These are phyloP conservation scores for Mya arenaria DNA, from an alignment of 1,140 invertebrate genomes.

Conservation along the genomic window DNA sequence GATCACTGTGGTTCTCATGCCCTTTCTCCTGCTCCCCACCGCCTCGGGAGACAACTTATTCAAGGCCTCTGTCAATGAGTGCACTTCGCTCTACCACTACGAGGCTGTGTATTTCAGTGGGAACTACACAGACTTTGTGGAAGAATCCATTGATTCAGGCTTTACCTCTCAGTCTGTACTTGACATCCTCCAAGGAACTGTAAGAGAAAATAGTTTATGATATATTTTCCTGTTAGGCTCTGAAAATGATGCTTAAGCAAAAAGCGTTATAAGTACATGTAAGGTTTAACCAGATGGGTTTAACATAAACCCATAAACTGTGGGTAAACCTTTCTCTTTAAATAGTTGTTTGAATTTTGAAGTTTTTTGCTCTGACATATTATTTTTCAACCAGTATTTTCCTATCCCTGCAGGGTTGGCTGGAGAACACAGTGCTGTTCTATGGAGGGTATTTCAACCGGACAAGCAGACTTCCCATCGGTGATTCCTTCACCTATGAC, in stretches of 20 bases:
- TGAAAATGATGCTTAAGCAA: no score
- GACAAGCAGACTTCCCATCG: constrained; percentile 81
- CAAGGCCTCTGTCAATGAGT: neutral
- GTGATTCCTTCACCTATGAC: constrained; percentile 84
- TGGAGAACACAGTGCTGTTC: constrained; percentile 90
- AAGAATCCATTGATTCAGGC: constrained; percentile 11
- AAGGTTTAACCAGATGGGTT: no score
- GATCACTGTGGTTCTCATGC: constrained; percentile 66
- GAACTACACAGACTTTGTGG: constrained; percentile 53
- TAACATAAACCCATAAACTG: no score
- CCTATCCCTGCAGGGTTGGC: constrained; percentile 86
- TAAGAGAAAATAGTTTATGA: no score
- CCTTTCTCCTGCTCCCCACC: constrained; percentile 51
- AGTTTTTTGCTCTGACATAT: no score
- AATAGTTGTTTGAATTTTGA: no score
- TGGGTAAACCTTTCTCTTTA: no score
- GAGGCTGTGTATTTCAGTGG: constrained; percentile 59
- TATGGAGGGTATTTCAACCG: constrained; percentile 87
- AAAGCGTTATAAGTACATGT: no score
- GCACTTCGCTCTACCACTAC: constrained; percentile 11
- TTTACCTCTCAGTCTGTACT: constrained; percentile 43
- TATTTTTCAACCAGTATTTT: no score
- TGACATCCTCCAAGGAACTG: constrained; percentile 72
- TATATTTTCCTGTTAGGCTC: no score
- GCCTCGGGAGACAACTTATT: neutral